Percentiles rank a stretch among this genome's conserved stretches.
Evolutionary conservation across 2,888 invertebrate species (phyloP).

Genomic region (Xanthia togata): DNA sequence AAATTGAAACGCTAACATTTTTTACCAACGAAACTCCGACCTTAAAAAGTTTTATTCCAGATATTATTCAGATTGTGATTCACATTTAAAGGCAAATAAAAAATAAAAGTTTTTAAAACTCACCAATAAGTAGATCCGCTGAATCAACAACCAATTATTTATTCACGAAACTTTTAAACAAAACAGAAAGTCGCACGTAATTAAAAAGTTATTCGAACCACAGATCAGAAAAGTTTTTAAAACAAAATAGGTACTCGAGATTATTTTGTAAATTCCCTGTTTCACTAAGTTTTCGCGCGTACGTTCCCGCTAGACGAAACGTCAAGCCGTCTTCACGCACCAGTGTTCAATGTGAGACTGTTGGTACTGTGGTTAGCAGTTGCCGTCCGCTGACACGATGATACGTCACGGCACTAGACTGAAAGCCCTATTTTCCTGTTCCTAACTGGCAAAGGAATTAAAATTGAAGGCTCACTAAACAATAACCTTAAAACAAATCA

Average conservation of each 20-base stretch:
- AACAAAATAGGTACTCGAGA: conserved; percentile 12
- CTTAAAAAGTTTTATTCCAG: not conserved
- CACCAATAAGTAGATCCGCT: conserved; percentile 52
- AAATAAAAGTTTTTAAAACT: conserved; percentile 41
- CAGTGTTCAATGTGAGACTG: conserved; percentile 71
- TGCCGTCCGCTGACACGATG: conserved; percentile 46
- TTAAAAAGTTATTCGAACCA: conserved; percentile 47
- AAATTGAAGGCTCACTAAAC: not conserved
- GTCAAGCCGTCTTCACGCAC: conserved; percentile 67
- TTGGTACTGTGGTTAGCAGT: conserved; percentile 41
- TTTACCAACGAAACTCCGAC: no score
- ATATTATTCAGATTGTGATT: not conserved
- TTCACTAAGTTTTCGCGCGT: conserved; percentile 65
- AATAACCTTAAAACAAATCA: not conserved
- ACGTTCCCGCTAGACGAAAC: conserved; percentile 52
- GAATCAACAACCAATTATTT: conserved; percentile 43
- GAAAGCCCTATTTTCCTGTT: conserved; percentile 32
- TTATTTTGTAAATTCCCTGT: conserved; percentile 15
- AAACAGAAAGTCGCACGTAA: conserved; percentile 49
- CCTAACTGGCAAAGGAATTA: not conserved
- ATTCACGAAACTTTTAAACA: conserved; percentile 56
- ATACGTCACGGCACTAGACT: conserved; percentile 46
- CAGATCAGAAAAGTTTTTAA: conserved; percentile 38
- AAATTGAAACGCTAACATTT: not conserved
- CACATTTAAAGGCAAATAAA: not conserved